These are phyloP conservation scores for Irena cyanogastra DNA, from an alignment of 2,113 vertebrate genomes.

Conservation along the genomic window DNA sequence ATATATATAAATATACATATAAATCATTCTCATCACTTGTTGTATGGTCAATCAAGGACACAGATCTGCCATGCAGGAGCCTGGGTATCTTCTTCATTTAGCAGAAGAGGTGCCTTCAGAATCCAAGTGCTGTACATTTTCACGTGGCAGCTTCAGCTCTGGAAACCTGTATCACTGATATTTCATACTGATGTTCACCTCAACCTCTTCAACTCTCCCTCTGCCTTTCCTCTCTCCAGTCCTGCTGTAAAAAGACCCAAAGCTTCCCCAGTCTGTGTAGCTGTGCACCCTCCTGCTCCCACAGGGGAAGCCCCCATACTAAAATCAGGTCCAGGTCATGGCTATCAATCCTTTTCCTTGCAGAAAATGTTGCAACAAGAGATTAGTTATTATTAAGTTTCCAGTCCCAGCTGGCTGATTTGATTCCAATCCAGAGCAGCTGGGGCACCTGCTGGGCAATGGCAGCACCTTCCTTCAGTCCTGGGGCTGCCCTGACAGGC, in stretches of 20 bases:
- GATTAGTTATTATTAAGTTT: background rate
- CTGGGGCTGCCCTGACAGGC: background rate
- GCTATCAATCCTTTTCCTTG: background rate
- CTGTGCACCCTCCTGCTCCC: background rate
- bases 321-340: background rate
- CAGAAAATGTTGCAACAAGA: background rate
- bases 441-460: background rate
- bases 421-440: background rate
- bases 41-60: background rate
- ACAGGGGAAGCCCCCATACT: background rate
- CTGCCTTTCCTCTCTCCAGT: constrained; percentile 4
- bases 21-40: background rate
- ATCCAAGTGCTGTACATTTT: background rate
- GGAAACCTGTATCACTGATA: background rate
- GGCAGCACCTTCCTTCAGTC: background rate
- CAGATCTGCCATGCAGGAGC: background rate
- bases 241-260: background rate
- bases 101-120: background rate
- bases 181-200: background rate
- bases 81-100: background rate
- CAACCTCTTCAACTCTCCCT: background rate
- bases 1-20: background rate
- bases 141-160: background rate
- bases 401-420: background rate
- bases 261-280: background rate